phyloP scores from a whole-genome alignment of 2,888 invertebrate genomes.

The Electrophaes corylata region DNA sequence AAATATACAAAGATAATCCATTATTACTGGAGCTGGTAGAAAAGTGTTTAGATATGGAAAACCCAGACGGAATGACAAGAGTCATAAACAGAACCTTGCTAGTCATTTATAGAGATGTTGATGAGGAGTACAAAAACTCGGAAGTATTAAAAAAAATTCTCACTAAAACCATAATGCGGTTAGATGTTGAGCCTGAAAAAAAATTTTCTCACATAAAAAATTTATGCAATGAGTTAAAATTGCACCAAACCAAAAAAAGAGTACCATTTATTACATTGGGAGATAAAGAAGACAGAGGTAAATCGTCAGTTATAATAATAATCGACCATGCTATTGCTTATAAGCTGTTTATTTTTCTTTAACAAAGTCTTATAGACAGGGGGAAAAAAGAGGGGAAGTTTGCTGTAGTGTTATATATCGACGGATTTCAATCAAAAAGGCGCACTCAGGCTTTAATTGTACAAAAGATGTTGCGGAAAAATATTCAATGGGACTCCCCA shows the following conservation, averaged over 20 bases:
- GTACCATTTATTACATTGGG: constrained; percentile 53
- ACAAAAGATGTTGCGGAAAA: too few relatives aligned
- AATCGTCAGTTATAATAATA: neutral
- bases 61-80: constrained; percentile 53
- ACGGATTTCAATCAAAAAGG: too few relatives aligned
- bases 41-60: constrained; percentile 51
- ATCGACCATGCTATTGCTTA: too few relatives aligned
- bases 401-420: too few relatives aligned
- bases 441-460: too few relatives aligned
- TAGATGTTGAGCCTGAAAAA: constrained; percentile 49
- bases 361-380: too few relatives aligned
- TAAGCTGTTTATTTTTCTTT: too few relatives aligned
- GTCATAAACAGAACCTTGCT: constrained; percentile 56
- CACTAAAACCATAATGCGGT: constrained; percentile 36
- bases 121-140: constrained; percentile 50
- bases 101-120: constrained; percentile 47
- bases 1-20: constrained; percentile 45
- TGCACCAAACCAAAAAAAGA: constrained; percentile 47
- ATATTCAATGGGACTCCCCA: too few relatives aligned
- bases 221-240: constrained; percentile 55
- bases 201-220: constrained; percentile 60
- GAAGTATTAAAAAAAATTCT: constrained; percentile 46
- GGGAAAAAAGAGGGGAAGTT: too few relatives aligned
- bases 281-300: constrained; percentile 4
- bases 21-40: constrained; percentile 53